Percentiles rank a stretch among this genome's conserved stretches.
Evolutionary conservation across 2,888 invertebrate species (phyloP).

Genomic region (Mycalesis mineus): DNA sequence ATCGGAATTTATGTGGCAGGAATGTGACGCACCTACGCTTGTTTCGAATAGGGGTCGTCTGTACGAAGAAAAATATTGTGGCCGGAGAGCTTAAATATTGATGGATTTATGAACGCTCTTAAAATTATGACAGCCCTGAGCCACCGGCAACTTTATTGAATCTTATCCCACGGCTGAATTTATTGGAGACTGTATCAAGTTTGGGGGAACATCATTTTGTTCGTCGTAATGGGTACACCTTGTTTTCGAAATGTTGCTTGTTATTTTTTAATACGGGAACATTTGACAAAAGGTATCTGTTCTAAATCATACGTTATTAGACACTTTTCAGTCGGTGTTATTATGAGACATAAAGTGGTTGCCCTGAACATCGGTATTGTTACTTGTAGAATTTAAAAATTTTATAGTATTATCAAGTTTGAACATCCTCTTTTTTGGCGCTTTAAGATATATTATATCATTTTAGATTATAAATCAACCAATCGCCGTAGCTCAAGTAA

Average conservation of each 20-base stretch:
- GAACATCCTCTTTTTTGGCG: no score
- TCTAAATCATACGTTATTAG: background rate
- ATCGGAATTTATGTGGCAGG: slow-evolving; percentile 70
- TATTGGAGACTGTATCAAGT: slow-evolving; percentile 58
- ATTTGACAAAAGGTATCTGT: background rate
- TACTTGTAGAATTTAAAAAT: no score
- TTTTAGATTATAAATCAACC: no score
- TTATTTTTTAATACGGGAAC: slow-evolving; percentile 25
- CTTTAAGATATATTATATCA: no score
- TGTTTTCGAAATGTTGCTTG: slow-evolving; percentile 27
- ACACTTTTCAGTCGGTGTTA: background rate
- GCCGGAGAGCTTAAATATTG: slow-evolving; percentile 71
- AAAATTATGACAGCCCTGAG: slow-evolving; percentile 67
- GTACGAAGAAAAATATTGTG: slow-evolving; percentile 68
- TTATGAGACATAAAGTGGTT: no score
- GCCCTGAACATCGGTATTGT: no score
- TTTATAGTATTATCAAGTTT: no score
- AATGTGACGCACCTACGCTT: slow-evolving; percentile 64
- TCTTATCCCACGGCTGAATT: slow-evolving; percentile 63
- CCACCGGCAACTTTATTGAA: slow-evolving; percentile 69
- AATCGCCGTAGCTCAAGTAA: no score
- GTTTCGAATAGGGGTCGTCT: slow-evolving; percentile 37
- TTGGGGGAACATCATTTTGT: slow-evolving; percentile 51
- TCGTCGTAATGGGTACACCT: slow-evolving; percentile 34
- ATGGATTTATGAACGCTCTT: slow-evolving; percentile 75